Base-by-base conservation (phyloP, 1,140 invertebrate species). In the Procambarus virginalis region DNA sequence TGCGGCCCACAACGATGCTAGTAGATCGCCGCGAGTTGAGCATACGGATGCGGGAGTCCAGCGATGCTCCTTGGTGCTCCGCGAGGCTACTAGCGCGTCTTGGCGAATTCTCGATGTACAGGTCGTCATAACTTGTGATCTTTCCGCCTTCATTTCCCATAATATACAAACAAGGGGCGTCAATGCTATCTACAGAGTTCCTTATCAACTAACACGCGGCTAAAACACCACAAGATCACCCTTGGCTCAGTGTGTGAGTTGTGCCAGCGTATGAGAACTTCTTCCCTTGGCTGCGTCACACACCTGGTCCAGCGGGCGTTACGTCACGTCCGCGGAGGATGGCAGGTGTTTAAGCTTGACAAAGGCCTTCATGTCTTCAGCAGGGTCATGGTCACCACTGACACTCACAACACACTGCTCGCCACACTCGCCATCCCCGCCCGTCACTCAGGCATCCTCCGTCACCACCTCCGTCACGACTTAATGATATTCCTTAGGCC, bases 111-210 rank as follows among this genome's bases (percentile, higher is more conserved):
- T 84, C 88, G 58, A 89, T 89, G 75, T 51, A 89, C 12, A 89
- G 82, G 82, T 89, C 81, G 70, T 89, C 88, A 78, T 84, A 89
- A 55, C 88, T 89, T n/a, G 88, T 89, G 58, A 89, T 64, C 75
- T 84, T 89, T 73, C 88, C 88, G 45, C 88, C 88, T 51, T 89
- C 88, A 89, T 89, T 89, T 73, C 88, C 88, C 88, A 89, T 84
- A 78, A 77, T 84, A 49, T n/a, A 73, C 12, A 46, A 60, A 64
- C 58, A 60, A 60, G 8, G 51, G 17, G 14, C n/a, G 79, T 60
- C 48, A 51, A 14, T 55, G 17, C 20, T 55, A 49, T 22, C 77
- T 49, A 51, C 8, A 79, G 9, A 12, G 3, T 22, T 79, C 48
- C 77, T 55, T 55, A 49, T 51, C 77, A 20, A n/a, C 76, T 45